phyloP scores from a whole-genome alignment of 2,113 vertebrate species.

The Podiceps cristatus region DNA sequence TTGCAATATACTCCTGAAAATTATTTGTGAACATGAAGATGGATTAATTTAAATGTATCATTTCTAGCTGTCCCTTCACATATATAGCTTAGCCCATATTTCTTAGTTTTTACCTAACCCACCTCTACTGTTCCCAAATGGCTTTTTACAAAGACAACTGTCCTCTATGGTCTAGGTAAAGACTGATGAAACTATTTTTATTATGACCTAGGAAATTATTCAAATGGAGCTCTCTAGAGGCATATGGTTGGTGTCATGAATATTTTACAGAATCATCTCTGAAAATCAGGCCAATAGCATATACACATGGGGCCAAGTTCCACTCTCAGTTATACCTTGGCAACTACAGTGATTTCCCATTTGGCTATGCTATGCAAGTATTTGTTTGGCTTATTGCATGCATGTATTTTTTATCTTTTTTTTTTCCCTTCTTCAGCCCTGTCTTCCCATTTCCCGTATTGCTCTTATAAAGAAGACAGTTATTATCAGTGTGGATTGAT shows the following conservation, averaged over 20 bases:
- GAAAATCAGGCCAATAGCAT: conserved; percentile 62
- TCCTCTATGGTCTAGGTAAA: conserved; percentile 31
- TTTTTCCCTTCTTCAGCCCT: not conserved
- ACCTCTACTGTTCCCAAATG: conserved; percentile 12
- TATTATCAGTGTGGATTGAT: not conserved
- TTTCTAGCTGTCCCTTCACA: not conserved
- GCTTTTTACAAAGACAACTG: not conserved
- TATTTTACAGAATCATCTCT: conserved; percentile 70
- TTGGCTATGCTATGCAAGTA: conserved; percentile 28
- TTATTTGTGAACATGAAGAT: not conserved
- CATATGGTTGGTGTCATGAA: conserved; percentile 66
- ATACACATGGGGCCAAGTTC: conserved; percentile 31
- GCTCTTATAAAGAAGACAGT: not conserved
- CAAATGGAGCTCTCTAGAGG: conserved; percentile 40
- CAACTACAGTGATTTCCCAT: conserved; percentile 48
- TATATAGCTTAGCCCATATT: not conserved
- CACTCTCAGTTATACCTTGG: conserved; percentile 40
- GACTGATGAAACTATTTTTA: conserved; percentile 55
- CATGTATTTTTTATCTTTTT: not conserved
- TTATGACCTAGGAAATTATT: conserved; percentile 64
- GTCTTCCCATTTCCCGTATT: not conserved
- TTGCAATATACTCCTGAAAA: not conserved
- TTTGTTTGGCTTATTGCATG: conserved; percentile 25
- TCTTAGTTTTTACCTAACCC: not conserved
- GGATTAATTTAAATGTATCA: not conserved